Evolutionary conservation across 2,797 vertebrate genomes (phyloP).

Genomic region (Lerista edwardsae): DNA sequence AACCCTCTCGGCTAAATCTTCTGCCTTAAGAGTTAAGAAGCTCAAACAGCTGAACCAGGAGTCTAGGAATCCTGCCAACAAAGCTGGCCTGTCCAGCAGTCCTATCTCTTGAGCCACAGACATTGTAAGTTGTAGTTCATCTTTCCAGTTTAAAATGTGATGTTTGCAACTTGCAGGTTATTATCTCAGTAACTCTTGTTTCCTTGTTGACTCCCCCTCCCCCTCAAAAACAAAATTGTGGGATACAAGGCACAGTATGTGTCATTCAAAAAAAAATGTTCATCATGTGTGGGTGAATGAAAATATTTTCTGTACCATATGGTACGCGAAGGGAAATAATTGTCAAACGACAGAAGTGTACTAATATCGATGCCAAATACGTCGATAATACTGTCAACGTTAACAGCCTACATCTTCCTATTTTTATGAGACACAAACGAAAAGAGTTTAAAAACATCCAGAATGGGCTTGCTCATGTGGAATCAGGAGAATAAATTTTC

Average conservation of each 20-base stretch:
- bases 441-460: constrained; percentile 67
- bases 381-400: constrained; percentile 64
- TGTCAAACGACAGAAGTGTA: constrained; percentile 73
- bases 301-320: constrained; percentile 78
- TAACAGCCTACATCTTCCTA: constrained; percentile 56
- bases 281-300: constrained; percentile 67
- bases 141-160: rapidly evolving
- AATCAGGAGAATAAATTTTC: constrained; percentile 28
- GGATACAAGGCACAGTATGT: constrained; percentile 32
- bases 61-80: not conserved
- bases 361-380: constrained; percentile 73
- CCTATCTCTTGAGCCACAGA: not conserved
- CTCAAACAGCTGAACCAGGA: not conserved
- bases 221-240: too few species aligned
- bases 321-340: constrained; percentile 69
- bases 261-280: constrained; percentile 58
- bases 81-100: not conserved
- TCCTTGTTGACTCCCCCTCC: constrained; percentile 26
- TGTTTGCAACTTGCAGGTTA: not conserved
- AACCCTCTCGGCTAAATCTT: too few species aligned
- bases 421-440: constrained; percentile 42
- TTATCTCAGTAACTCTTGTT: rapidly evolving
- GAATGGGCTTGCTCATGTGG: constrained; percentile 25
- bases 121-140: rapidly evolving
- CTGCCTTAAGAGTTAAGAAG: too few species aligned